Evolutionary conservation across 2,113 vertebrate genomes (phyloP), one percentile per base, ranked within the genome.

Genomic region (Himantopus leucocephalus): DNA sequence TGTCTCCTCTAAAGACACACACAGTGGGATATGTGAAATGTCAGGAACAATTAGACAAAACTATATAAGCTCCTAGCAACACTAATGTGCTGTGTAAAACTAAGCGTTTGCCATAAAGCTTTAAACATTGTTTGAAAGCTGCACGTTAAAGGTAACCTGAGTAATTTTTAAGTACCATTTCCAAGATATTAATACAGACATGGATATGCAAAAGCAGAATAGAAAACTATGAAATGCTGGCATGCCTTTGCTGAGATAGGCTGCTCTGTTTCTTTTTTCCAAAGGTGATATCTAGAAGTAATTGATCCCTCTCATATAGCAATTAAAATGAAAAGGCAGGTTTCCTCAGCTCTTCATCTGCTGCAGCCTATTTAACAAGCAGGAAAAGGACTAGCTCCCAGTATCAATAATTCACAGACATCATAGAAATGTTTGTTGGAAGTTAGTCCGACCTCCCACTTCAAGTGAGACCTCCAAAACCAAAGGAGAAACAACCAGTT

Each of bases 11-110:
- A 94, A 94, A 95, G 85, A 85, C 71, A 86, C n/a, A 41, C 52
- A 41, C 93, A 93, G 81, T 86, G 75, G 64, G 83, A 92, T 96
- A 96, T 82, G 50, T 95, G 95, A 96, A 96, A 96, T 97, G 78
- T 97, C 95, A 97, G 52, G 89, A 97, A 96, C 96, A 98, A 98
- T 97, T 97, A 96, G 80, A 87, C 75, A 88, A 96, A 97, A 88
- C 84, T 71, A 14, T 93, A 74, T 86, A 82, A 96, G 88, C 85
- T 92, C 80, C 83, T 82, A 94, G 85, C 94, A 94, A 96, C 73
- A 95, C 59, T 92, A 53, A 88, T 85, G 66, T 62, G 74, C 70
- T 73, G 66, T 84, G 77, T 92, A 63, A 84, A 96, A 71, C 59
- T 81, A 56, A 96, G 76, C 63, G 5, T 94, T 96, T 96, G 45